Base-by-base conservation (phyloP, 35 echinoderm and acorn worm genomes). In the Stichopus chloronotus region DNA sequence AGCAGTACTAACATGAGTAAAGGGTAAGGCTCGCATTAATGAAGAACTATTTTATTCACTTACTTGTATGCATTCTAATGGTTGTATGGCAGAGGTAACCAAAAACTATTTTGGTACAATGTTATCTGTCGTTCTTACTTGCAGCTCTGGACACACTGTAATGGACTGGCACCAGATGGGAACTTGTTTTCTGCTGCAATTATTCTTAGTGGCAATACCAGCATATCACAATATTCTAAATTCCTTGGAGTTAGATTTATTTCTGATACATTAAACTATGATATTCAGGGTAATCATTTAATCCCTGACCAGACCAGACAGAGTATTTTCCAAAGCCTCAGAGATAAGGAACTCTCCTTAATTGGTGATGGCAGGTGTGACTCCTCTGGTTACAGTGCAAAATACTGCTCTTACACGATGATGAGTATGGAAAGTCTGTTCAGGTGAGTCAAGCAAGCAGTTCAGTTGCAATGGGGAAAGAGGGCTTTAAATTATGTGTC, bases 301-400 rank as follows among this genome's bases (percentile, higher is more conserved):
- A 54, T 94, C 5, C 92, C 92, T 17, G 25, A 52, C 25, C 19
- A 9, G 59, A 57, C 25, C 57, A 71, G 14, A 74, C 9, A 30
- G 14, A 90, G 11, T 20, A 63, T 63, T 52, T 6, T 6, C 0
- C 4, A 19, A 59, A 63, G 4, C 60, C 23, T 90, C 59, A 57
- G 5, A 23, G 87, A 5, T 8, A 24, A 12, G 20, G 56, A 90
- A 5, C 63, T 78, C 55, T 25, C 17, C 5, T 14, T 95, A 2
- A 59, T 63, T 57, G 94, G 90, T 11, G 94, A 95, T 88, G 94
- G 94, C 6, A 86, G 90, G 23, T 92, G 90, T 69, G 83, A 92
- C 71, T 63, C 30, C 23, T 90, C 94, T 59, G 85, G 93, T 8
- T 78, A 94, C 13, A 90, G 19, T 90, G 86, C 93, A 5, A 94